phyloP scores from a whole-genome alignment of 1,140 invertebrate genomes.

The Cylas formicarius region DNA sequence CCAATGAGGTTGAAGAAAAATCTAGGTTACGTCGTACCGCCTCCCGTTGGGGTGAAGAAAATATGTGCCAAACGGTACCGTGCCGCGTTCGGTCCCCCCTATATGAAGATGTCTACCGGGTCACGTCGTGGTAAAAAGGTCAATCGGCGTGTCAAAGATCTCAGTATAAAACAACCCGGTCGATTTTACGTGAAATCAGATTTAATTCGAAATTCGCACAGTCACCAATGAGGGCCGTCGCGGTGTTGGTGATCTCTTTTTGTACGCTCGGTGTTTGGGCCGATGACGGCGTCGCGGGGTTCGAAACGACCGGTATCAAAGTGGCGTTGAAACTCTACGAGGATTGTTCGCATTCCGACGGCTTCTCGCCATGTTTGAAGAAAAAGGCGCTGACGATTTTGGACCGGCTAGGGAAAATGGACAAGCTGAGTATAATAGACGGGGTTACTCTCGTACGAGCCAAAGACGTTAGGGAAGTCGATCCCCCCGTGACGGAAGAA shows the following conservation, averaged over 20 bases:
- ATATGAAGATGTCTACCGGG: conserved; percentile 18
- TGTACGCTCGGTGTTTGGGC: conserved; percentile 23
- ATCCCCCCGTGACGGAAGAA: conserved; percentile 46
- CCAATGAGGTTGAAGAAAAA: conserved; percentile 18
- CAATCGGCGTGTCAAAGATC: conserved; percentile 27
- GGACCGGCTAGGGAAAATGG: conserved; percentile 61
- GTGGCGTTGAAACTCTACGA: conserved; percentile 54
- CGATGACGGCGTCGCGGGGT: conserved; percentile 29
- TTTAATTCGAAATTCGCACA: neutral
- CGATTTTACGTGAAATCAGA: neutral
- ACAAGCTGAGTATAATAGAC: conserved; percentile 57
- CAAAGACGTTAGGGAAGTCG: conserved; percentile 38
- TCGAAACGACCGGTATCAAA: conserved; percentile 46
- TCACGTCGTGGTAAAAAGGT: conserved; percentile 31
- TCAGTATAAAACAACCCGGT: conserved; percentile 32
- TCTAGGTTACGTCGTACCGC: conserved; percentile 17
- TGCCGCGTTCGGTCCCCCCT: conserved; percentile 17
- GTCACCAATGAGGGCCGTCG: neutral
- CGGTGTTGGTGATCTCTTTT: conserved; percentile 33
- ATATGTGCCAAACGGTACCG: conserved; percentile 15
- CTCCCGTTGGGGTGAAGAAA: conserved; percentile 14
- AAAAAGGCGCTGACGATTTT: conserved; percentile 71
- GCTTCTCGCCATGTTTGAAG: conserved; percentile 65
- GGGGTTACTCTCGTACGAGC: conserved; percentile 57
- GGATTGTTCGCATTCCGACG: conserved; percentile 52